These are phyloP conservation scores for Chondrosia reniformis DNA, from an alignment of 37 sponge, comb jelly and placozoan genomes.

Conservation along the genomic window DNA sequence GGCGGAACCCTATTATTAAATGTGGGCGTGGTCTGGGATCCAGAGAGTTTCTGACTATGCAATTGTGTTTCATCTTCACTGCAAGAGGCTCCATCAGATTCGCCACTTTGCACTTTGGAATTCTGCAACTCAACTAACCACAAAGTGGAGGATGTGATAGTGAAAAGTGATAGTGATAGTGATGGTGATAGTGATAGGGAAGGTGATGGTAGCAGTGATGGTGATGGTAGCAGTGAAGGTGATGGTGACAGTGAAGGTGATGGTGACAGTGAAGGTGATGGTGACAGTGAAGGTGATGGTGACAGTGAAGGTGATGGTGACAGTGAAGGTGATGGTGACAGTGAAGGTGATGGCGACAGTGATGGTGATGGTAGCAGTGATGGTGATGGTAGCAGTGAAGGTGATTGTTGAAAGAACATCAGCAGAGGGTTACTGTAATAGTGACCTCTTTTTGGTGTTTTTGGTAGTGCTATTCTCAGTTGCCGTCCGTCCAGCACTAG, in stretches of 20 bases:
- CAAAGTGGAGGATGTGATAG: too few species aligned
- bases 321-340: too few species aligned
- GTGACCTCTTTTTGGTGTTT: constrained; percentile 32
- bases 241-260: background rate
- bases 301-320: too few species aligned
- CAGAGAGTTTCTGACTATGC: background rate
- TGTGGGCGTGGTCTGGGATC: too few species aligned
- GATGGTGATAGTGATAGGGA: background rate
- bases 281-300: too few species aligned
- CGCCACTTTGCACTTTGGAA: background rate
- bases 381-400: background rate
- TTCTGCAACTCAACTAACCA: background rate
- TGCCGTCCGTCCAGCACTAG: constrained; percentile 44
- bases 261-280: too few species aligned
- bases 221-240: too few species aligned
- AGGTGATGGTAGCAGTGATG: constrained; percentile 12
- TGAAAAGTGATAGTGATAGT: background rate
- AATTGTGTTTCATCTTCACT: background rate
- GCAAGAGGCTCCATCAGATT: background rate
- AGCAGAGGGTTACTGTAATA: background rate
- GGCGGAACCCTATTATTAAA: too few species aligned
- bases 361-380: too few species aligned
- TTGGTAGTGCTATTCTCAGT: background rate
- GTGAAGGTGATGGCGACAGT: too few species aligned
- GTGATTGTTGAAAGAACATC: background rate